Percentiles rank a stretch among this genome's conserved stretches.
Conservation (phyloP, 1,140 invertebrate species). For the Diorhabda carinulata region DNA sequence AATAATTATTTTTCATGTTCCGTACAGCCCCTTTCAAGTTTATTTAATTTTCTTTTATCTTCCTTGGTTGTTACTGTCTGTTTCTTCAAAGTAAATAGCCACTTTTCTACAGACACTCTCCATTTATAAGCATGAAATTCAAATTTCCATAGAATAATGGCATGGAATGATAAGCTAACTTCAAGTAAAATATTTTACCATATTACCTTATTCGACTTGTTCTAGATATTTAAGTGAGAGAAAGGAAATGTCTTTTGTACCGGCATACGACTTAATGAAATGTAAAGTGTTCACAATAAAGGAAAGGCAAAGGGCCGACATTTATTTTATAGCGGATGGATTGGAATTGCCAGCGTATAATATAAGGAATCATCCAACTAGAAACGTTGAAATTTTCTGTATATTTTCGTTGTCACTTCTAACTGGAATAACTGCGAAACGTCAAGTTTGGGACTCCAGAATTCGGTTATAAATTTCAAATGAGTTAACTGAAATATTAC, state of each 20-base stretch:
- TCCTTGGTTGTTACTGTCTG: no score
- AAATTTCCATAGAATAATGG: background rate
- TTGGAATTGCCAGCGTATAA: background rate
- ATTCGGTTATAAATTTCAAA: slow-evolving; percentile 3
- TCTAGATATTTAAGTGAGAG: background rate
- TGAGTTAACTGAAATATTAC: slow-evolving; percentile 3
- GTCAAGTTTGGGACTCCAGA: background rate
- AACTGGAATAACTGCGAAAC: background rate
- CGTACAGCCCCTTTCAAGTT: no score
- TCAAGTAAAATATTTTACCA: background rate
- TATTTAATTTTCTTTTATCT: no score
- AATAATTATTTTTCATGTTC: no score
- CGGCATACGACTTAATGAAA: slow-evolving; percentile 2
- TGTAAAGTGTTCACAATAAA: background rate
- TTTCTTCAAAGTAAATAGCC: no score
- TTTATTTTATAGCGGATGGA: slow-evolving; percentile 1
- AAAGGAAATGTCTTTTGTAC: background rate
- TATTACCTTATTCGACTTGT: background rate
- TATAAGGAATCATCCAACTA: background rate
- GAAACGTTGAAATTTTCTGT: background rate
- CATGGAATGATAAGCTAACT: background rate
- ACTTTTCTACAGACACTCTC: no score
- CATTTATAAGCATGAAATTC: background rate
- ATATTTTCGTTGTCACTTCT: background rate
- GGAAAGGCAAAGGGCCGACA: background rate